phyloP scores from a whole-genome alignment of 1,140 invertebrate species.

The Drosophila bocki region DNA sequence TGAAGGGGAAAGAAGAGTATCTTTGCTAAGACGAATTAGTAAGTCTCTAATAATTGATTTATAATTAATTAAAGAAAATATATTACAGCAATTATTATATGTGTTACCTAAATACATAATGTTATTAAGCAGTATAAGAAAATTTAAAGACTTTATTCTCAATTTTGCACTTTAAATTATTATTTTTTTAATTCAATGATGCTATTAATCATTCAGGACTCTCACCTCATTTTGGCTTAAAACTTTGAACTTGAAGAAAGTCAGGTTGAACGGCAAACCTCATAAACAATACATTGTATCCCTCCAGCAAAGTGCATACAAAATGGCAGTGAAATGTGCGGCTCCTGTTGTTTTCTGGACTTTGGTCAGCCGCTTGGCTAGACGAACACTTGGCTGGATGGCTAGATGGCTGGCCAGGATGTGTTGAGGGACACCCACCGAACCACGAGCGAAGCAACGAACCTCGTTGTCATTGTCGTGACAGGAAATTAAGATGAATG shows the following conservation, averaged over 20 bases:
- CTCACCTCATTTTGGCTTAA: background rate
- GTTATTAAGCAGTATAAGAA: too few species aligned
- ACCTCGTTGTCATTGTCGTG: slow-evolving; percentile 81
- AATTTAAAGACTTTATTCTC: too few species aligned
- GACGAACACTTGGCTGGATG: slow-evolving; percentile 55
- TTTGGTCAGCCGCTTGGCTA: slow-evolving; percentile 44
- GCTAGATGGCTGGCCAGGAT: slow-evolving; percentile 11
- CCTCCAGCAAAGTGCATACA: slow-evolving; percentile 19
- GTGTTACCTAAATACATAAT: too few species aligned
- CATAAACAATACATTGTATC: slow-evolving; percentile 35
- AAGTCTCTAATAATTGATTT: background rate
- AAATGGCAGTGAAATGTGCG: slow-evolving; percentile 47
- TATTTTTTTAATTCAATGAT: too few species aligned
- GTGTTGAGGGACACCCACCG: slow-evolving; percentile 15
- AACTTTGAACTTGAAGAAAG: slow-evolving; percentile 1
- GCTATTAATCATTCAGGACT: slow-evolving; percentile 5
- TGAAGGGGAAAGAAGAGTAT: too few species aligned
- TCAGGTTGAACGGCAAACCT: slow-evolving; percentile 1
- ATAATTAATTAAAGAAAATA: background rate
- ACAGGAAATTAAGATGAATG: slow-evolving; percentile 84
- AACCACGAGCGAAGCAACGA: slow-evolving; percentile 43
- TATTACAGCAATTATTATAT: background rate
- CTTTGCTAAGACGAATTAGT: background rate
- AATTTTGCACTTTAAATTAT: background rate
- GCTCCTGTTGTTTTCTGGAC: slow-evolving; percentile 49